Evolutionary conservation across 2,888 invertebrate species (phyloP).

Genomic region (Chaitophorus viminalis): DNA sequence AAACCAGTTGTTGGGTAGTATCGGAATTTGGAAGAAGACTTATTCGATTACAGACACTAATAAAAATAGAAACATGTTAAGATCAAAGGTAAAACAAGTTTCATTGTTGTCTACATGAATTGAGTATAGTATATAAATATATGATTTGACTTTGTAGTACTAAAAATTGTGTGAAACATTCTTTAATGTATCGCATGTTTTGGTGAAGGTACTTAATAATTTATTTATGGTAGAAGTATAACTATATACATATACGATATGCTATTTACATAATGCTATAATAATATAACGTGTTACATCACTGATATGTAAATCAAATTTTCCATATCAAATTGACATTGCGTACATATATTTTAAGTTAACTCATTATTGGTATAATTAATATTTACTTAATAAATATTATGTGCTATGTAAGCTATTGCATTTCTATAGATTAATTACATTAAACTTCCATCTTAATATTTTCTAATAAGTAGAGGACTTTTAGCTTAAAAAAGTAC

Average conservation of each 20-base stretch:
- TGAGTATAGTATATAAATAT: too few species aligned
- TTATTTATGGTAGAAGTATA: too few species aligned
- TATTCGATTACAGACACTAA: not conserved
- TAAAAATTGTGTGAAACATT: not conserved
- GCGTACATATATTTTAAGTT: not conserved
- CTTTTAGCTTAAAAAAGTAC: too few species aligned
- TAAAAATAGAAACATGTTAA: slow-evolving; percentile 14
- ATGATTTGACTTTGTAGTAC: too few species aligned
- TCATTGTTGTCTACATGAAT: not conserved
- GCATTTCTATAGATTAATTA: too few species aligned
- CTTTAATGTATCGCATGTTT: not conserved
- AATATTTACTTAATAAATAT: not conserved
- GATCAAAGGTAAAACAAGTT: slow-evolving; percentile 25
- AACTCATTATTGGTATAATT: not conserved
- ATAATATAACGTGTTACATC: too few species aligned
- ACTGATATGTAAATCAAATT: slow-evolving; percentile 1
- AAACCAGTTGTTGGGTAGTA: not conserved
- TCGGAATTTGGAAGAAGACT: not conserved
- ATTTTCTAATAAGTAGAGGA: too few species aligned
- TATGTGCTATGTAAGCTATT: too few species aligned
- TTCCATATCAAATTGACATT: slow-evolving; percentile 1
- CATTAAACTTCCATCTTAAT: too few species aligned
- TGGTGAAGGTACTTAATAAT: not conserved
- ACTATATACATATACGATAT: too few species aligned
- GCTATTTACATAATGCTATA: not conserved